These are phyloP conservation scores for Atrina japonica DNA, from an alignment of 2,888 invertebrate genomes.

Conservation along the genomic window DNA sequence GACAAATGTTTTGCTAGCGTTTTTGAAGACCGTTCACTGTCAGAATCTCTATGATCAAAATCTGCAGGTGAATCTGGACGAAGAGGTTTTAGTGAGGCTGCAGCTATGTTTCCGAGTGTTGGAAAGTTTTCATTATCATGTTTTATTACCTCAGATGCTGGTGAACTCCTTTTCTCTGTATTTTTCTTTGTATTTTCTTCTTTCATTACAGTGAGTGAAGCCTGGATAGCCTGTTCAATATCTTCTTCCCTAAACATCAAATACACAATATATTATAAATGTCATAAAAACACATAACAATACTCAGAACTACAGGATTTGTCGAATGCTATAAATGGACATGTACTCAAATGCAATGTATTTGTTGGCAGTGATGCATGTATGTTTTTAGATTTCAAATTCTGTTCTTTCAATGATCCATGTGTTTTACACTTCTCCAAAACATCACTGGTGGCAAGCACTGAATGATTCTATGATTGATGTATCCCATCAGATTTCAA, in stretches of 20 bases:
- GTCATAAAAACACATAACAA: too few relatives aligned
- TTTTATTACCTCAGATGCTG: conserved; percentile 26
- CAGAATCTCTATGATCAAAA: conserved; percentile 28
- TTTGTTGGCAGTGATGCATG: too few relatives aligned
- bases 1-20: conserved; percentile 78
- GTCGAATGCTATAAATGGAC: too few relatives aligned
- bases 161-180: conserved; percentile 18
- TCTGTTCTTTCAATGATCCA: too few relatives aligned
- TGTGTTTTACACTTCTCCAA: too few relatives aligned
- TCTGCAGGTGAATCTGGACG: conserved; percentile 27
- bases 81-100: background rate
- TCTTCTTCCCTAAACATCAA: conserved; percentile 62
- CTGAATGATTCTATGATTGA: too few relatives aligned
- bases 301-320: too few relatives aligned
- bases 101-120: conserved; percentile 31
- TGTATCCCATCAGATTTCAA: too few relatives aligned
- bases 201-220: conserved; percentile 64
- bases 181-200: conserved; percentile 49
- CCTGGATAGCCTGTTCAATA: conserved; percentile 63
- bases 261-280: background rate
- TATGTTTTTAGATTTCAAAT: too few relatives aligned
- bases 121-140: conserved; percentile 55
- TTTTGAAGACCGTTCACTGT: conserved; percentile 33
- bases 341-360: too few relatives aligned
- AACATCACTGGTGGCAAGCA: too few relatives aligned